Percentiles rank a stretch among this genome's conserved stretches.
Conservation (phyloP, 2,797 vertebrate genomes). For the Molossus molossus region DNA sequence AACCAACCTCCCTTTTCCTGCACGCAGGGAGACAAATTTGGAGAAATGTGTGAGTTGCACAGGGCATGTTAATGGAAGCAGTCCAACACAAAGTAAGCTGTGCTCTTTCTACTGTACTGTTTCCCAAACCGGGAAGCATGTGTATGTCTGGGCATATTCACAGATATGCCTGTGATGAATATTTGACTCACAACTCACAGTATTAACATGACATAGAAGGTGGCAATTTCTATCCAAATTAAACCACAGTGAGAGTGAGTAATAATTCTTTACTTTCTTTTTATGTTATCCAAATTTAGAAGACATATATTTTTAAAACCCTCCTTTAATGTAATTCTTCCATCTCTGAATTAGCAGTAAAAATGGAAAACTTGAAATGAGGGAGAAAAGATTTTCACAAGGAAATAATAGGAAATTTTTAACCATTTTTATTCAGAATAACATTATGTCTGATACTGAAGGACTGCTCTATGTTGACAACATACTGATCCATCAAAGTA, state of each 20-base stretch:
- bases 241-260: background rate
- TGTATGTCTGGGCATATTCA: background rate
- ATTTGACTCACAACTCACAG: background rate
- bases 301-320: background rate
- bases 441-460: background rate
- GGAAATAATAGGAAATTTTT: background rate
- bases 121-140: background rate
- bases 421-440: background rate
- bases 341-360: slow-evolving; percentile 36
- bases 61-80: background rate
- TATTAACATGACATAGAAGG: background rate
- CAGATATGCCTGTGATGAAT: background rate
- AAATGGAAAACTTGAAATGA: slow-evolving; percentile 23
- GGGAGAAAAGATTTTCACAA: background rate
- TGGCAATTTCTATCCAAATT: background rate
- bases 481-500: background rate
- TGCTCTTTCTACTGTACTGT: background rate
- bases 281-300: slow-evolving; percentile 24
- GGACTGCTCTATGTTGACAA: background rate
- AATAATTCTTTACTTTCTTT: slow-evolving; percentile 31
- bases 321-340: slow-evolving; percentile 42
- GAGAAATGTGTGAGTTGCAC: background rate
- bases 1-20: background rate
- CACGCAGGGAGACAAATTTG: background rate
- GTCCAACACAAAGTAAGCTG: background rate